Base-by-base conservation (phyloP, 2,113 vertebrate species). In the Platysternon megacephalum region DNA sequence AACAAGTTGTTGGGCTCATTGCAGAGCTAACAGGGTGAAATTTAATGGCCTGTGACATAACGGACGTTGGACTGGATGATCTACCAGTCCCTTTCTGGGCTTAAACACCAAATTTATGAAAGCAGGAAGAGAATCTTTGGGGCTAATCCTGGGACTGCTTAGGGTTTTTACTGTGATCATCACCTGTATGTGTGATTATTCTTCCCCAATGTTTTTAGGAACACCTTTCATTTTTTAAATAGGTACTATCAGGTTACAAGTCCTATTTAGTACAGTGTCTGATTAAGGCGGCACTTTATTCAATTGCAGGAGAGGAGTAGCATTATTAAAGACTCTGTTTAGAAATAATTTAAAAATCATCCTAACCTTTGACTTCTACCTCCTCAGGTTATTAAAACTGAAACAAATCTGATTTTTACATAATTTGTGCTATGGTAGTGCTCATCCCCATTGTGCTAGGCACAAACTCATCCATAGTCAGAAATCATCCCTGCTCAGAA, bases 391-490 rank as follows among this genome's bases (percentile, higher is more conserved):
- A 72, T 21, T 21, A 39, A 74, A 42, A 74, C n/a, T 10, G 68
- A 39, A 74, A 42, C 68, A 42, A 24, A 74, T 12, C n/a, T 24
- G n/a, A 42, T 42, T 6, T 52, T 42, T 42, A 42, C 39, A 21
- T 72, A 8, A 42, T 74, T 42, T 42, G n/a, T 74, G 19, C 39
- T 24, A 42, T 1, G 11, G 21, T 11, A 42, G 55, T 11, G 9
- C 86, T 76, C 46, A 32, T 14, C 24, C 35, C 1, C 2, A 21
- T 21, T 0, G n/a, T 7, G 4, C 16, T 1, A 3, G 46, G 85
- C 86, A 51, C 17, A 28, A 24, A 74, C n/a, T 32, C 32, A 35
- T 8, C 28, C 65, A 72, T 16, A 9, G 46, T 35, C 6, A 21
- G 1, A 22, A 24, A n/a, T 0, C 4, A 28, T 24, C 68, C 68